These are phyloP conservation scores for Hemistola chrysoprasaria DNA, from an alignment of 2,888 invertebrate genomes.

Conservation along the genomic window DNA sequence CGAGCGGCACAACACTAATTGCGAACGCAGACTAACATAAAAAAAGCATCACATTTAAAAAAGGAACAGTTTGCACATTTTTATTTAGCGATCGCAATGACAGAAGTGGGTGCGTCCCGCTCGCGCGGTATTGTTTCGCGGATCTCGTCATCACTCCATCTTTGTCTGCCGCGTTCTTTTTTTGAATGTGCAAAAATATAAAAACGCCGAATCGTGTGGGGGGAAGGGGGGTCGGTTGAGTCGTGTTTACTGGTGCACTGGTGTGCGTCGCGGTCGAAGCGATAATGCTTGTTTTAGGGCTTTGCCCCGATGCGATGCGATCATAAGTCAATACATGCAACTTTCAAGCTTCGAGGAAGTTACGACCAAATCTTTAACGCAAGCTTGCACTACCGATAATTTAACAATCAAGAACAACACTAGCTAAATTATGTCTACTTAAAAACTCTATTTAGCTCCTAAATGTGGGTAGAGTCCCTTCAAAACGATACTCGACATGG, in stretches of 20 bases:
- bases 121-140: slow-evolving; percentile 69
- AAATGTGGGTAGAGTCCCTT: too few relatives aligned
- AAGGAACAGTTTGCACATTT: slow-evolving; percentile 78
- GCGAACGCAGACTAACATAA: slow-evolving; percentile 80
- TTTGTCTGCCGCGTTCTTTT: slow-evolving; percentile 78
- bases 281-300: slow-evolving; percentile 77
- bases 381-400: slow-evolving; percentile 35
- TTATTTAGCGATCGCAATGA: slow-evolving; percentile 75
- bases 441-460: too few relatives aligned
- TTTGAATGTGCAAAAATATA: slow-evolving; percentile 81
- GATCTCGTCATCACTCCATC: slow-evolving; percentile 78
- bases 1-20: slow-evolving; percentile 79
- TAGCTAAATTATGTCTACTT: slow-evolving; percentile 1
- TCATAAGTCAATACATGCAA: slow-evolving; percentile 74
- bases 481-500: too few relatives aligned
- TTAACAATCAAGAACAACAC: slow-evolving; percentile 3
- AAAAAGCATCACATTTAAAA: slow-evolving; percentile 80
- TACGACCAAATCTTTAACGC: slow-evolving; percentile 30
- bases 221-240: slow-evolving; percentile 40
- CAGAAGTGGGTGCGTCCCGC: slow-evolving; percentile 71
- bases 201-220: slow-evolving; percentile 75
- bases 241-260: slow-evolving; percentile 54
- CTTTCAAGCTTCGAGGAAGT: slow-evolving; percentile 36
- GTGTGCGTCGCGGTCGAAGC: slow-evolving; percentile 56
- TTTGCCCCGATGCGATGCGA: slow-evolving; percentile 56